Base-by-base conservation (phyloP, 2,113 vertebrate genomes). In the Ellobius talpinus region DNA sequence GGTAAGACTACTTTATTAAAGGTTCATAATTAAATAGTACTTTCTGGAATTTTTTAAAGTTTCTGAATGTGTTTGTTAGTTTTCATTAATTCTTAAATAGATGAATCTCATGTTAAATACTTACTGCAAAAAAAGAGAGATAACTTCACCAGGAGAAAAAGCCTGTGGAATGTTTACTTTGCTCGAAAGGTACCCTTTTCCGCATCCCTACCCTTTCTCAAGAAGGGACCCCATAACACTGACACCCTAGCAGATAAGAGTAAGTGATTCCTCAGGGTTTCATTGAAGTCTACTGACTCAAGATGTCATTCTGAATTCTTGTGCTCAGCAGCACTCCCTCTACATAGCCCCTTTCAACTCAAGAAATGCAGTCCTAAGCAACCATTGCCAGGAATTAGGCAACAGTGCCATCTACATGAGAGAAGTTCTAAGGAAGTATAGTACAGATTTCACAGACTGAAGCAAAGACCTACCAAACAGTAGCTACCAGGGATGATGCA, bases 81-180 rank as follows among this genome's bases (percentile, higher is more conserved):
- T 95, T 94, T 93, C 5, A 42, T 31, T 94, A 94, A 85, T 58
- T 96, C n/a, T 86, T 89, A 79, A 63, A 74, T n/a, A 90, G 24
- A 72, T 39, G 65, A 88, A 50, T 89, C 94, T 29, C 74, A 61
- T 68, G 42, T 90, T 65, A 74, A 92, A 47, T 11, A 93, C 3
- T 81, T 87, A n/a, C 78, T 97, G 42, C 76, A 47, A 68, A 81
- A 89, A 82, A 24, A 36, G 76, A 68, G 55, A 94, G 16, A 5
- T 85, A 84, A 79, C 55, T 86, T 81, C 5, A 31, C 33, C 42
- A 26, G 4, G 26, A 74, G 8, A 45, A 14, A 74, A 52, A 39
- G 12, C 21, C 21, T 77, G 12, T 68, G 9, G 50, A 61, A 73
- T 55, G 82, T 45, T 39, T 11, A 78, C 39, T 31, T 11, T 61